Conservation (phyloP, 2,888 invertebrate genomes). For the Epistrophella euchroma region DNA sequence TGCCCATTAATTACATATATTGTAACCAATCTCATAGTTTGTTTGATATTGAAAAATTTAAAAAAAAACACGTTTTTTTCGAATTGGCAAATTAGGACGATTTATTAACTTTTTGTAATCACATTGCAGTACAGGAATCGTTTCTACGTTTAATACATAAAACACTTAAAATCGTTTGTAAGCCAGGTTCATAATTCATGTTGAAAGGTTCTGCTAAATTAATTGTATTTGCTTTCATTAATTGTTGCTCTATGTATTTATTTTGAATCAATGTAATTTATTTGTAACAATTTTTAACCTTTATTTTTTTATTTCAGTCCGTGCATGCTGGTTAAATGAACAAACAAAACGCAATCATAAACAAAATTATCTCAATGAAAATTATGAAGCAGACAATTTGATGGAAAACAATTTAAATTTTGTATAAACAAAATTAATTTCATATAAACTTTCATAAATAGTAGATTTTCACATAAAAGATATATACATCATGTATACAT, state of each 20-base stretch:
- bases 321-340: constrained; percentile 84
- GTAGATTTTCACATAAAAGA: constrained; percentile 31
- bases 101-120: not conserved
- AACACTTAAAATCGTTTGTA: not conserved
- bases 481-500: constrained; percentile 14
- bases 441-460: constrained; percentile 31
- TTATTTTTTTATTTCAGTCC: constrained; percentile 83
- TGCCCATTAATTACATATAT: not conserved
- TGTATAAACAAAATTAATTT: constrained; percentile 1
- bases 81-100: not conserved
- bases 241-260: not conserved
- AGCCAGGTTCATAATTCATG: not conserved
- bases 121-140: not conserved
- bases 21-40: not conserved
- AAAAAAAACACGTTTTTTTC: not conserved
- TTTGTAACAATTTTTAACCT: constrained; percentile 33
- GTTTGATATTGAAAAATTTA: not conserved
- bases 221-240: not conserved
- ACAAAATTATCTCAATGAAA: constrained; percentile 37
- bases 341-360: constrained; percentile 47
- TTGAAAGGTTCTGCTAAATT: not conserved
- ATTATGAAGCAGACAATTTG: constrained; percentile 35
- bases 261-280: constrained; percentile 4
- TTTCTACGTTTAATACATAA: not conserved
- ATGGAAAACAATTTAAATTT: constrained; percentile 38